Conservation (phyloP, 1,140 invertebrate species). For the Aphaenogaster rudis region DNA sequence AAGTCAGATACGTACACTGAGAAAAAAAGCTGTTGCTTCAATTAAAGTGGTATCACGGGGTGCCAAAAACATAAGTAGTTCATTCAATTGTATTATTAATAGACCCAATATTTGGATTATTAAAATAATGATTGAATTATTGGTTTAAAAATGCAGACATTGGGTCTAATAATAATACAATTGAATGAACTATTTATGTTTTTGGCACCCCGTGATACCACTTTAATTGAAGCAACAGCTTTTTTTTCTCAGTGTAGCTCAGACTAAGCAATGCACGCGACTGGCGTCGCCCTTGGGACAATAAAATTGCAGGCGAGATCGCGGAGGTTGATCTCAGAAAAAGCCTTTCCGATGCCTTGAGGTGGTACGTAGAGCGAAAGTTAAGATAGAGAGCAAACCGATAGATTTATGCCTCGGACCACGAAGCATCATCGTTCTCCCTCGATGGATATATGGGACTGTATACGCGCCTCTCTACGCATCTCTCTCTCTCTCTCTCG, state of each 20-base stretch:
- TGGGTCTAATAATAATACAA: no score
- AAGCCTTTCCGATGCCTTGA: slow-evolving; percentile 75
- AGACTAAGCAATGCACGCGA: neutral
- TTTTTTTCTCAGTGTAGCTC: no score
- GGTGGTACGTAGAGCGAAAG: slow-evolving; percentile 75
- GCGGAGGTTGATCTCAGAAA: slow-evolving; percentile 65
- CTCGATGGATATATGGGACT: slow-evolving; percentile 72
- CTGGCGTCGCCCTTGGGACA: neutral
- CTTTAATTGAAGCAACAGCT: no score
- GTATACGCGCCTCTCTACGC: slow-evolving; percentile 68
- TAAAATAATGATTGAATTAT: no score
- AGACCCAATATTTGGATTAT: no score
- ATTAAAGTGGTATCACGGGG: no score
- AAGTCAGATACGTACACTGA: neutral
- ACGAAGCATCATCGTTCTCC: slow-evolving; percentile 76
- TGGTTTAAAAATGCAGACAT: no score
- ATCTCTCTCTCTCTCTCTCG: neutral
- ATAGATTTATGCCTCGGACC: slow-evolving; percentile 84
- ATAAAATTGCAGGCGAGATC: slow-evolving; percentile 63
- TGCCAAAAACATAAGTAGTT: no score
- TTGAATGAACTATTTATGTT: no score
- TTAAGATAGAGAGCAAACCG: slow-evolving; percentile 82
- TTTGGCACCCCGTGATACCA: no score
- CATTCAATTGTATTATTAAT: no score
- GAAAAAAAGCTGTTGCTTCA: no score